Evolutionary conservation across 1,140 invertebrate genomes (phyloP).

Genomic region (Dolichoris vasculosae): DNA sequence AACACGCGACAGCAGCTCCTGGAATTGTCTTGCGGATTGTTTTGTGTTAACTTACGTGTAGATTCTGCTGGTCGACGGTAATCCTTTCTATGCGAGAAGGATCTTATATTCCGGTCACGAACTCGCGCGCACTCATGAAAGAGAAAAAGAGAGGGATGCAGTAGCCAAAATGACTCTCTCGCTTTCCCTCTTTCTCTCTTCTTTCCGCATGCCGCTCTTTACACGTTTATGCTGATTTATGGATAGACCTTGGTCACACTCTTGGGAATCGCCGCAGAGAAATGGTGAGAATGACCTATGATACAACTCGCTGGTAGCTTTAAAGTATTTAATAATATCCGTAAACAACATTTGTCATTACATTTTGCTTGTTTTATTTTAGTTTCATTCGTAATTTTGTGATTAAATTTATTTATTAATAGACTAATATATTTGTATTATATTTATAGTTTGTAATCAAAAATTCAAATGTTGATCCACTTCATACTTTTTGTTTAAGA

Average conservation of each 20-base stretch:
- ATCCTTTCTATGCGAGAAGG: constrained; percentile 48
- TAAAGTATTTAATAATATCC: neutral
- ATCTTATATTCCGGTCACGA: constrained; percentile 62
- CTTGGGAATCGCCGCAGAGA: neutral
- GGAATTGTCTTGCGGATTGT: constrained; percentile 32
- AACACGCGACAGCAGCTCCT: constrained; percentile 5
- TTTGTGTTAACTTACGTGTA: neutral
- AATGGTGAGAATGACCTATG: neutral
- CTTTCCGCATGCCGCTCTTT: neutral
- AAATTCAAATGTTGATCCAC: too few relatives aligned
- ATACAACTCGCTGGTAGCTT: neutral
- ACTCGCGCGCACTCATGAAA: constrained; percentile 47
- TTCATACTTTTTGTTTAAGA: too few relatives aligned
- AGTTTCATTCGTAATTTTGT: too few relatives aligned
- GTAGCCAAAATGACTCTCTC: constrained; percentile 45
- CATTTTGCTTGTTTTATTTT: neutral
- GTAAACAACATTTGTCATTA: neutral
- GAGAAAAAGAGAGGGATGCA: constrained; percentile 37
- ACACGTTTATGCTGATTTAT: constrained; percentile 7
- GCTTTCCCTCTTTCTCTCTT: neutral
- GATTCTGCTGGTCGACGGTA: neutral
- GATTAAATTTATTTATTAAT: too few relatives aligned
- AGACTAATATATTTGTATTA: too few relatives aligned
- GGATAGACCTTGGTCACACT: neutral
- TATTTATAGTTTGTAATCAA: too few relatives aligned